These are phyloP conservation scores for Scaptomyza graminum DNA, from an alignment of 1,140 invertebrate species.

Conservation along the genomic window DNA sequence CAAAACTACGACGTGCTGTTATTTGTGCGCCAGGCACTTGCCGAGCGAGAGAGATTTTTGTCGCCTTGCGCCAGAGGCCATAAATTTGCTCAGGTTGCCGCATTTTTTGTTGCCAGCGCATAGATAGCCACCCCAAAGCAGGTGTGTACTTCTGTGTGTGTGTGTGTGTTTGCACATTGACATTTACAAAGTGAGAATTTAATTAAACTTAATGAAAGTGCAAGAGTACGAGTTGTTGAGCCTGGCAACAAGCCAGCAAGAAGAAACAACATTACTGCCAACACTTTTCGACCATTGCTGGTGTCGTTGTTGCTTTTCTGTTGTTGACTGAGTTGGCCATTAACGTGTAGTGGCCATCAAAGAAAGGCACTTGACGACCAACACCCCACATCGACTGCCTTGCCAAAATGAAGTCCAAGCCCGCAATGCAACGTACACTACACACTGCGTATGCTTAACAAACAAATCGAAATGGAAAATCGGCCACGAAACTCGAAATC, in stretches of 20 bases:
- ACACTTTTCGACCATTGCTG: slow-evolving; percentile 53
- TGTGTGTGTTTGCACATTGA: slow-evolving; percentile 64
- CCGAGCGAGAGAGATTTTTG: slow-evolving; percentile 66
- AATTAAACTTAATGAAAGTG: slow-evolving; percentile 81
- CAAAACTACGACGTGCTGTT: slow-evolving; percentile 77
- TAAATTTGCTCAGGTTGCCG: slow-evolving; percentile 77
- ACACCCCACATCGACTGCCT: not conserved
- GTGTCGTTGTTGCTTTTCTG: slow-evolving; percentile 19
- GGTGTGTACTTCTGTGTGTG: slow-evolving; percentile 41
- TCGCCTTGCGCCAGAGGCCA: slow-evolving; percentile 67
- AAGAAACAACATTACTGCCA: slow-evolving; percentile 22
- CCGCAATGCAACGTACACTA: slow-evolving; percentile 14
- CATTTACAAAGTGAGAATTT: slow-evolving; percentile 82
- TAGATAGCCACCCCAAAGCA: slow-evolving; percentile 42
- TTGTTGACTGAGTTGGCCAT: slow-evolving; percentile 36
- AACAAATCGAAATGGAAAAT: slow-evolving; percentile 58
- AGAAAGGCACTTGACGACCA: slow-evolving; percentile 14
- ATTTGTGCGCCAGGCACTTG: slow-evolving; percentile 54
- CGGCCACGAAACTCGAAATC: slow-evolving; percentile 24
- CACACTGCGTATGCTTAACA: slow-evolving; percentile 79
- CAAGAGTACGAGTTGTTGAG: slow-evolving; percentile 49
- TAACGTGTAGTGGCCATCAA: slow-evolving; percentile 30
- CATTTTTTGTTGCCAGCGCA: slow-evolving; percentile 44
- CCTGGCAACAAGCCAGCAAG: slow-evolving; percentile 39
- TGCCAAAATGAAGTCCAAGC: not conserved